Conservation (phyloP, 2,888 invertebrate genomes). For the Hyposoter didymator region DNA sequence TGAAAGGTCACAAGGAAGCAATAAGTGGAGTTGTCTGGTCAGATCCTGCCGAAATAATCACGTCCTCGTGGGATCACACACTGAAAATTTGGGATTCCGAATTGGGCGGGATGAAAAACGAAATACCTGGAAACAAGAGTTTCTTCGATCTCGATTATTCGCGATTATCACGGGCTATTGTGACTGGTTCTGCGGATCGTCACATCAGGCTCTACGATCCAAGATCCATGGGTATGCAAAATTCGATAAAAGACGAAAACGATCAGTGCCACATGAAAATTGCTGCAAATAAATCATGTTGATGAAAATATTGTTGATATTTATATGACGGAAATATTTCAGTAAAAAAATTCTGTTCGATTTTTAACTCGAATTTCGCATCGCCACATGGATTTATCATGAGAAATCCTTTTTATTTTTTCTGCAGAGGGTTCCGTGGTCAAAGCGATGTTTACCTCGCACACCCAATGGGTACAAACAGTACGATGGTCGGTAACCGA, state of each 20-base stretch:
- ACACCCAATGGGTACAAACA: constrained; percentile 96
- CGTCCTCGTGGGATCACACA: constrained; percentile 98
- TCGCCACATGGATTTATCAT: not conserved
- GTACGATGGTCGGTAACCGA: constrained; percentile 95
- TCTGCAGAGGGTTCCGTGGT: constrained; percentile 93
- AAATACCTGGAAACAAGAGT: constrained; percentile 94
- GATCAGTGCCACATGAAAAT: no score
- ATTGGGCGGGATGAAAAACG: constrained; percentile 92
- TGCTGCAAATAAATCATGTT: no score
- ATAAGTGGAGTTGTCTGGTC: constrained; percentile 95
- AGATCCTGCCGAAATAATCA: constrained; percentile 90
- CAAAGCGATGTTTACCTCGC: constrained; percentile 94
- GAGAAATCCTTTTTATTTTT: not conserved
- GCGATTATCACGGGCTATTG: constrained; percentile 88
- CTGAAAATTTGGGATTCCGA: constrained; percentile 97
- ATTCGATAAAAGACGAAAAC: not conserved
- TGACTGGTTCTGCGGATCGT: constrained; percentile 96
- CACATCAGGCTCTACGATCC: constrained; percentile 97
- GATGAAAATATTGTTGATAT: no score
- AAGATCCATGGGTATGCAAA: constrained; percentile 89
- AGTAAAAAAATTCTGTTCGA: no score
- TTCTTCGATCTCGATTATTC: constrained; percentile 95
- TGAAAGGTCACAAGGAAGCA: constrained; percentile 97
- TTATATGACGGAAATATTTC: no score
- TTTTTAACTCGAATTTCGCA: not conserved